These are phyloP conservation scores for Atopsyche davidsoni DNA, from an alignment of 1,140 invertebrate species.

Conservation along the genomic window DNA sequence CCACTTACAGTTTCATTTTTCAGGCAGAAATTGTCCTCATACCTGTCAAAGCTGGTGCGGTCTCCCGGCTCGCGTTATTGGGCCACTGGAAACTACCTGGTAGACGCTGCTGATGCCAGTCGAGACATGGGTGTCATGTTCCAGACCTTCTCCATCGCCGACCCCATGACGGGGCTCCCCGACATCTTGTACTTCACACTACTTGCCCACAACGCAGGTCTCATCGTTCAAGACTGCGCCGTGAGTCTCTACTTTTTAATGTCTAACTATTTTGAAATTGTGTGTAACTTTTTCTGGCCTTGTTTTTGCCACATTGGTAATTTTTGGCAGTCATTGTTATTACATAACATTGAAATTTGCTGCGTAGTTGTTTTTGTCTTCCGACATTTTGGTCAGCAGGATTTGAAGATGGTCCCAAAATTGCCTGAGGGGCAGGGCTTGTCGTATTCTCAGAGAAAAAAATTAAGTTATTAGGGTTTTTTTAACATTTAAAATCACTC, in stretches of 20 bases:
- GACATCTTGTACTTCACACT: slow-evolving; percentile 53
- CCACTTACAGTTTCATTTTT: slow-evolving; percentile 24
- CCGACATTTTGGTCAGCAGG: too few relatives aligned
- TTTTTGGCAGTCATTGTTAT: too few relatives aligned
- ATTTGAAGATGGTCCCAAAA: too few relatives aligned
- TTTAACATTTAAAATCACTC: too few relatives aligned
- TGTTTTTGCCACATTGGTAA: too few relatives aligned
- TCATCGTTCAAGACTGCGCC: slow-evolving; percentile 20
- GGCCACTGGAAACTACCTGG: slow-evolving; percentile 58
- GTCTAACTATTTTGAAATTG: too few relatives aligned
- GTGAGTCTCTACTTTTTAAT: slow-evolving; percentile 15
- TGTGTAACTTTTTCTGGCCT: too few relatives aligned
- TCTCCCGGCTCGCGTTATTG: slow-evolving; percentile 46
- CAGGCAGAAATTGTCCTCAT: slow-evolving; percentile 52
- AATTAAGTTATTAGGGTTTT: too few relatives aligned
- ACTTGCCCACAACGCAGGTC: slow-evolving; percentile 39
- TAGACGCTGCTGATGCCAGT: slow-evolving; percentile 55
- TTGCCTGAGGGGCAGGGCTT: too few relatives aligned
- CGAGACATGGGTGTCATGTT: slow-evolving; percentile 55
- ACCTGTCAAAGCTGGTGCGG: slow-evolving; percentile 51
- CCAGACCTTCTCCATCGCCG: slow-evolving; percentile 54
- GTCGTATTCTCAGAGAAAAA: too few relatives aligned
- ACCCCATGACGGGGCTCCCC: slow-evolving; percentile 54
- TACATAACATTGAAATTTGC: too few relatives aligned
- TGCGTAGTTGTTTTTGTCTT: too few relatives aligned